These are phyloP conservation scores for Bursaphelenchus mucronatus DNA, from an alignment of 1,140 invertebrate species.

Conservation along the genomic window DNA sequence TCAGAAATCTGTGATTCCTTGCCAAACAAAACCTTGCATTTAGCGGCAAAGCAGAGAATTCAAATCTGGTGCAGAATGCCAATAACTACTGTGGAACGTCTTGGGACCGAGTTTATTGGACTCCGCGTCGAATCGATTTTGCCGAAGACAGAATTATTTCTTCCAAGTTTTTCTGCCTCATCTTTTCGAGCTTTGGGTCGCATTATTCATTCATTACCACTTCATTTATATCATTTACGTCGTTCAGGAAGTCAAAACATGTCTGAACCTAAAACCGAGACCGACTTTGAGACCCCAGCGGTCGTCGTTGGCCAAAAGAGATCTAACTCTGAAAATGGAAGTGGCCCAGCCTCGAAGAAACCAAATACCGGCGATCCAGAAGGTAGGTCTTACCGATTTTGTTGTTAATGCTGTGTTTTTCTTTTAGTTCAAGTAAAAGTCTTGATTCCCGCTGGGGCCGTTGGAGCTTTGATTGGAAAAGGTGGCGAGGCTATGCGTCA, in stretches of 20 bases:
- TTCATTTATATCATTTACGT: slow-evolving; percentile 17
- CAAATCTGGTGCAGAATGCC: too few relatives aligned
- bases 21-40: too few relatives aligned
- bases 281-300: slow-evolving; percentile 15
- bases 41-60: too few relatives aligned
- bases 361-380: slow-evolving; percentile 49
- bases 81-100: too few relatives aligned
- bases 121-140: slow-evolving; percentile 9
- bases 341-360: slow-evolving; percentile 52
- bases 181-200: not conserved
- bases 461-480: slow-evolving; percentile 59
- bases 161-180: too few relatives aligned
- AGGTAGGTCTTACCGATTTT: slow-evolving; percentile 19
- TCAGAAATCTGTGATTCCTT: too few relatives aligned
- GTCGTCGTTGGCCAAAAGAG: slow-evolving; percentile 48
- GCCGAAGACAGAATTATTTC: not conserved
- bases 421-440: slow-evolving; percentile 56
- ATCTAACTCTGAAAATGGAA: slow-evolving; percentile 45
- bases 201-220: not conserved
- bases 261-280: too few relatives aligned
- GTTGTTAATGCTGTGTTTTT: slow-evolving; percentile 15
- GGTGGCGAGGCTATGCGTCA: slow-evolving; percentile 57
- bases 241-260: not conserved
- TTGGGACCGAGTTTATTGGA: too few relatives aligned
- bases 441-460: slow-evolving; percentile 54